phyloP scores from a whole-genome alignment of 1,140 invertebrate species.

The Eriosoma lanigerum region DNA sequence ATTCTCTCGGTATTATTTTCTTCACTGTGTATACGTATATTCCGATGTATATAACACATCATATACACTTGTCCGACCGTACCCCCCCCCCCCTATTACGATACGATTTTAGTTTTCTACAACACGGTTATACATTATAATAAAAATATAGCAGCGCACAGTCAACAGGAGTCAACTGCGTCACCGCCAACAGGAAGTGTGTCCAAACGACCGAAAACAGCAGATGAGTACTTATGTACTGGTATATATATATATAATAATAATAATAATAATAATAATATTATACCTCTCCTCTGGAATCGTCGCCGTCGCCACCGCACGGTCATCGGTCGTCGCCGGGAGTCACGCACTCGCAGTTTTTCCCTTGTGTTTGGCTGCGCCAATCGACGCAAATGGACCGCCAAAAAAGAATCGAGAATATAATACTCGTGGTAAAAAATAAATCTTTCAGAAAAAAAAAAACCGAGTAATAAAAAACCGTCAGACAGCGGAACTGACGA shows the following conservation, averaged over 20 bases:
- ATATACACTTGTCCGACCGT: not conserved
- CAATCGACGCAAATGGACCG: conserved; percentile 33
- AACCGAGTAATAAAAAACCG: conserved; percentile 1
- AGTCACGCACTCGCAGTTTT: conserved; percentile 45
- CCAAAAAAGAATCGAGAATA: conserved; percentile 43
- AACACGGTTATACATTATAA: not conserved
- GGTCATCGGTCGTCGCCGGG: no score
- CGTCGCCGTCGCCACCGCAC: not conserved
- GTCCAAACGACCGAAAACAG: conserved; percentile 44
- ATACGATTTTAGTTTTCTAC: conserved; percentile 3
- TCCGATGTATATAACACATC: no score
- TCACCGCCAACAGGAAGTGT: conserved; percentile 40
- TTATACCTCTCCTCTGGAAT: not conserved
- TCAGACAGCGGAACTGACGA: conserved; percentile 44
- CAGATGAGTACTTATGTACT: no score
- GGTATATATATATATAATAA: conserved; percentile 3
- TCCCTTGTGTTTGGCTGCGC: conserved; percentile 30
- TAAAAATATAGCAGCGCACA: not conserved
- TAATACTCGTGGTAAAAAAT: conserved; percentile 46
- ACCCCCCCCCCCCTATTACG: not conserved
- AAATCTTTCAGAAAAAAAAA: conserved; percentile 27
- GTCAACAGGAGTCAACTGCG: no score
- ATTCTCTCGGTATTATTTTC: conserved; percentile 7
- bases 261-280: conserved; percentile 3
- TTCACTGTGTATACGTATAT: not conserved